Evolutionary conservation across 2,888 invertebrate genomes (phyloP), one percentile per base, ranked within the genome.

Genomic region (Acutogordius australiensis): DNA sequence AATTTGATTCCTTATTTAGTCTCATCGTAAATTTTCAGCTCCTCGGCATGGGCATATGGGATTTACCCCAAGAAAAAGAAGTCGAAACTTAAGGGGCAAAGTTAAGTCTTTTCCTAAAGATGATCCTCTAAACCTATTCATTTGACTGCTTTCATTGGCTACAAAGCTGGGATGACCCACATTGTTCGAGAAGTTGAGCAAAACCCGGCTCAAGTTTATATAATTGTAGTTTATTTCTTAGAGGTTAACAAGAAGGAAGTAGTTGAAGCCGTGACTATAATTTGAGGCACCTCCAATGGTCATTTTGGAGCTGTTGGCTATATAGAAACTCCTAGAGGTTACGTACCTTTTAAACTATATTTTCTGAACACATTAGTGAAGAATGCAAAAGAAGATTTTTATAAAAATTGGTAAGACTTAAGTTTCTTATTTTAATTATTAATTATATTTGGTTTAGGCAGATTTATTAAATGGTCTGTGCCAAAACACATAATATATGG

Each of bases 191-290:
- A 97, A 75, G 91, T 90, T 60, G 90, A 94, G n/a, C n/a, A 75
- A 81, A 90, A 75, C 90, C 90, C 69, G 91, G 91, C 64, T 94
- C 91, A 74, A 91, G 88, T 90, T 74, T 82, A 87, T 81, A n/a
- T n/a, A n/a, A n/a, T n/a, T n/a, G n/a, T n/a, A n/a, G n/a, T n/a
- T n/a, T n/a, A n/a, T 8, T 29, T 57, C 57, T 75, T 72, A 87
- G 91, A 97, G 78, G 82, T 91, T 64, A 91, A 99, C 78, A 97
- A 97, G 76, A 99, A 99, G 75, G 97, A 99, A 75, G 87, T 97
- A 62, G 91, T 97, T 28, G 97, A 99, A 73, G 87, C 90, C 57
- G 97, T 99, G 1, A 97, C 97, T 28, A 81, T 99, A 68, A 77
- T 97, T 67, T 67, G 97, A 97, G 76, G 82, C 94, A 1, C 97